Percentiles rank a stretch among this genome's conserved stretches.
phyloP scores from a whole-genome alignment of 1,140 invertebrate genomes.

The Thalassaphorura encarpata region DNA sequence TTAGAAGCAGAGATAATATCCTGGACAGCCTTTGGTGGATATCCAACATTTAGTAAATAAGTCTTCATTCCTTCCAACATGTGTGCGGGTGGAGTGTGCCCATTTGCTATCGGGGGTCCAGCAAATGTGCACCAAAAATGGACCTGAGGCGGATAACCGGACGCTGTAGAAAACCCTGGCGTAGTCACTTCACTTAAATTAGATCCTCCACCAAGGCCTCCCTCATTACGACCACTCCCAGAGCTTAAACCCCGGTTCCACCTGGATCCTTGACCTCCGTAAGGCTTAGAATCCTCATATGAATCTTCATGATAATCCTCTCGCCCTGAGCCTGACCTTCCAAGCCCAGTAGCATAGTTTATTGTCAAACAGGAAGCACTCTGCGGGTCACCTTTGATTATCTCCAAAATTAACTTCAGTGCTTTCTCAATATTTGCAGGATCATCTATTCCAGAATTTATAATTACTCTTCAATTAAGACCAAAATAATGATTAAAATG shows the following conservation, averaged over 20 bases:
- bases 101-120: slow-evolving; percentile 31
- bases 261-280: slow-evolving; percentile 19
- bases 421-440: slow-evolving; percentile 31
- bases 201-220: slow-evolving; percentile 8
- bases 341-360: slow-evolving; percentile 24
- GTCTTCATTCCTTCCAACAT: slow-evolving; percentile 33
- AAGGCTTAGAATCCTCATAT: slow-evolving; percentile 20
- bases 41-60: slow-evolving; percentile 30
- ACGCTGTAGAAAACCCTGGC: slow-evolving; percentile 11
- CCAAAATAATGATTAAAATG: too few relatives aligned
- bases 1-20: slow-evolving; percentile 26
- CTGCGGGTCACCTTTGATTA: slow-evolving; percentile 23
- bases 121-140: slow-evolving; percentile 33
- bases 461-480: too few relatives aligned
- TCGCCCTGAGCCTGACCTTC: background rate
- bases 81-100: slow-evolving; percentile 30
- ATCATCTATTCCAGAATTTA: slow-evolving; percentile 18
- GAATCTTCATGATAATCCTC: slow-evolving; percentile 24
- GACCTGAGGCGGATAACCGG: slow-evolving; percentile 32
- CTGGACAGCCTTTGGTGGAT: slow-evolving; percentile 27
- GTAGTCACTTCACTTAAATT: background rate
- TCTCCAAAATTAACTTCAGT: slow-evolving; percentile 28
- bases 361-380: slow-evolving; percentile 30
- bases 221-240: slow-evolving; percentile 13
- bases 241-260: slow-evolving; percentile 8